Percentiles rank a stretch among this genome's conserved stretches.
These are phyloP conservation scores for Montifringilla adamsi DNA, from an alignment of 2,113 vertebrate genomes.

Conservation along the genomic window DNA sequence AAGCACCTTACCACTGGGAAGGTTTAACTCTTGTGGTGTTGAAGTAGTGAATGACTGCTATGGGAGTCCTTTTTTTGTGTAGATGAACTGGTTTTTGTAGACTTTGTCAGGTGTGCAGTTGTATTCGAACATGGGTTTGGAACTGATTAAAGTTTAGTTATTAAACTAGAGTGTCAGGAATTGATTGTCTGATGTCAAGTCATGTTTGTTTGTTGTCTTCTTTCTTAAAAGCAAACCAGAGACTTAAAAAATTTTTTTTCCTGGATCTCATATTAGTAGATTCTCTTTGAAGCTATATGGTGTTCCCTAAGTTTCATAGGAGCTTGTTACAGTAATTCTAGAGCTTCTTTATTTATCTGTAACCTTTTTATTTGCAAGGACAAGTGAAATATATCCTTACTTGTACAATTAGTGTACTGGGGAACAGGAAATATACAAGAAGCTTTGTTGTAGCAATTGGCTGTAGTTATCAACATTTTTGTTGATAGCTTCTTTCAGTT, in stretches of 20 bases:
- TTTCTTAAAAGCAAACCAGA: neutral
- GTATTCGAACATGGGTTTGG: neutral
- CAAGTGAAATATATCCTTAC: neutral
- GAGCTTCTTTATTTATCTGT: neutral
- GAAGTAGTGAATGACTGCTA: neutral
- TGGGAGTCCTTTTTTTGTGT: neutral
- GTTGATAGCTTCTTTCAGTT: neutral
- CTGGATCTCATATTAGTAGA: neutral
- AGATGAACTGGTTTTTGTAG: neutral
- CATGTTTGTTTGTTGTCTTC: neutral
- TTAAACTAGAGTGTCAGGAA: neutral
- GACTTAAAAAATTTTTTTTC: neutral
- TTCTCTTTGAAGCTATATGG: neutral
- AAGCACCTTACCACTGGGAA: neutral
- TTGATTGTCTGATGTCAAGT: neutral
- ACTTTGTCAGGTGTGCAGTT: neutral
- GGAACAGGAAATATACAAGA: neutral
- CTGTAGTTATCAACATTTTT: neutral
- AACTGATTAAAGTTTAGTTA: neutral
- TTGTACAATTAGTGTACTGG: neutral
- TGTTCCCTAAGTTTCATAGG: neutral
- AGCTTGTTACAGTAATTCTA: neutral
- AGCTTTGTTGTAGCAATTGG: neutral
- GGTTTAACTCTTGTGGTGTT: neutral
- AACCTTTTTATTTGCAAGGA: neutral